Evolutionary conservation across 2,113 vertebrate species (phyloP).

Genomic region (Cacatua alba): DNA sequence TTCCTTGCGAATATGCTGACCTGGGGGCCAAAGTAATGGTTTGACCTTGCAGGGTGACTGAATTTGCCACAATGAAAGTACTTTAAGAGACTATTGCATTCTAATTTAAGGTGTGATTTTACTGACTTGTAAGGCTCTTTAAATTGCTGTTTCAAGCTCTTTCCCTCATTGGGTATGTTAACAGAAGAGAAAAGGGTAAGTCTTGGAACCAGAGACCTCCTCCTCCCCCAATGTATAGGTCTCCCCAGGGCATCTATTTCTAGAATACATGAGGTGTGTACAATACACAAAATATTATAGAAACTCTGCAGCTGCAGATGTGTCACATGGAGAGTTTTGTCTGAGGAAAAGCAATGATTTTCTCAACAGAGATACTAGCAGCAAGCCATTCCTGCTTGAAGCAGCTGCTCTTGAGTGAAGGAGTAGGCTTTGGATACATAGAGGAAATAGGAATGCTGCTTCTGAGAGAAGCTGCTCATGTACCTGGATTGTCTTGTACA

Average conservation of each 20-base stretch:
- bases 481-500: neutral
- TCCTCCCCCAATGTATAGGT: accelerated
- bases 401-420: neutral
- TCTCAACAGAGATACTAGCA: neutral
- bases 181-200: neutral
- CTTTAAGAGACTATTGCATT: neutral
- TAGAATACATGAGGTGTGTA: neutral
- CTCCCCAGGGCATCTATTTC: neutral
- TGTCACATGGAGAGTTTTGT: neutral
- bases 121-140: neutral
- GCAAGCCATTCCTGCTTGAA: neutral
- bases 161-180: neutral
- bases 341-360: neutral
- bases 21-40: neutral
- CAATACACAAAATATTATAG: neutral
- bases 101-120: neutral
- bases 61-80: neutral
- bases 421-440: neutral
- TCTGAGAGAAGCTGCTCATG: neutral
- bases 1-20: neutral
- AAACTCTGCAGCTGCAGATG: neutral
- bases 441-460: neutral
- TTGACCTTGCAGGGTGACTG: neutral
- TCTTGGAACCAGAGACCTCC: neutral
- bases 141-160: neutral